Conservation (phyloP, 2,888 invertebrate species). For the Conops quadrifasciatus region DNA sequence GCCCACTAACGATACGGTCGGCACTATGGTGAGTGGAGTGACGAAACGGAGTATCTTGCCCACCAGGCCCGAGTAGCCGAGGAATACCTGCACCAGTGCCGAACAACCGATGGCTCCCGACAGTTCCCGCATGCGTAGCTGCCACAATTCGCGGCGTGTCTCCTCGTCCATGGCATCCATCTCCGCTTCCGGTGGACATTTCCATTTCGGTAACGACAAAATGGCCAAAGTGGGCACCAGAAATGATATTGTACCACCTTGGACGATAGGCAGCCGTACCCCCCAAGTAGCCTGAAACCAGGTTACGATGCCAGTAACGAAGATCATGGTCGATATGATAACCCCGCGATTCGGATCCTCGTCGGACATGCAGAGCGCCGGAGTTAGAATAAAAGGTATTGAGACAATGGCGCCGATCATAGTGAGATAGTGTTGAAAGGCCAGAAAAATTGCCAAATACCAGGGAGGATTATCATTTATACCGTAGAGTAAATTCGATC, state of each 20-base stretch:
- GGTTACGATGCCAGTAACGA: constrained; percentile 80
- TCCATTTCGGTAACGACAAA: constrained; percentile 75
- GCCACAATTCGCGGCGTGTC: constrained; percentile 74
- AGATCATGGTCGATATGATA: constrained; percentile 84
- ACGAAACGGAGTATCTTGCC: constrained; percentile 79
- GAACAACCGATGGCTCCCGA: constrained; percentile 86
- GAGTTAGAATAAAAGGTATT: constrained; percentile 83
- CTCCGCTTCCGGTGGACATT: constrained; percentile 70
- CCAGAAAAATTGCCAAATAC: constrained; percentile 84
- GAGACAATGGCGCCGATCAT: constrained; percentile 88
- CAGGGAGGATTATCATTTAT: constrained; percentile 85
- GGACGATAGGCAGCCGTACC: constrained; percentile 78
- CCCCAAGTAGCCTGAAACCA: constrained; percentile 79
- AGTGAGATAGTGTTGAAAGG: constrained; percentile 84
- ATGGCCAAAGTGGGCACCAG: constrained; percentile 81
- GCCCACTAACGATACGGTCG: constrained; percentile 84
- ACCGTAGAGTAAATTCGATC: constrained; percentile 69
- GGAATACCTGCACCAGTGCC: constrained; percentile 77
- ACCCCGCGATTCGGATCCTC: constrained; percentile 78
- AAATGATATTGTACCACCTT: constrained; percentile 83
- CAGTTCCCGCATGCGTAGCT: constrained; percentile 78
- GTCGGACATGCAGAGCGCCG: constrained; percentile 80
- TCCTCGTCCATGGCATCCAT: constrained; percentile 69
- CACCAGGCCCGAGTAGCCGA: constrained; percentile 78
- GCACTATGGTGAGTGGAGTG: constrained; percentile 84